Evolutionary conservation across 1,140 invertebrate species (phyloP), one percentile per base, ranked within the genome.

Genomic region (Asobara japonica): DNA sequence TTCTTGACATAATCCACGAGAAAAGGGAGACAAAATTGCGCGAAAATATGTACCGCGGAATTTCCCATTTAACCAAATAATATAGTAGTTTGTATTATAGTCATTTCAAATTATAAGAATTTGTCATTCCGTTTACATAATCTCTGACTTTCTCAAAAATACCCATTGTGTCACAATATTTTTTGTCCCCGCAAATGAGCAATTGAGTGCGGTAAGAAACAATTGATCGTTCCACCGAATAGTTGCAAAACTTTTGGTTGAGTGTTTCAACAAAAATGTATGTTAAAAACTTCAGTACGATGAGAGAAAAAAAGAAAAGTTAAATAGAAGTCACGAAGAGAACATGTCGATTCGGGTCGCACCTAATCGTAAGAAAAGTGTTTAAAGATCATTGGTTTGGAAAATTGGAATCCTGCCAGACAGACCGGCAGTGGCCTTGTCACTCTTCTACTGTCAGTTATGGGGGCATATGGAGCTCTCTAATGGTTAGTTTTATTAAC

Each of bases 311-410:
- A 13, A 3, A 72, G 38, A 10, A 4, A 33, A 13, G 60, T 51
- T 11, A 22, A 66, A 56, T 22, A 66, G 25, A 16, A 45, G 51
- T 48, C 29, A 29, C 61, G 41, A 30, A 60, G 29, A 18, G 60
- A 61, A 65, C 33, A 30, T 68, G 48, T 67, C 64, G 38, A 71
- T 74, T 51, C 38, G 22, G 73, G 73, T 74, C 69, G 62, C 69
- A 74, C 66, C 64, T 74, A 74, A 74, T 74, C 69, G 69, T 41
- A 71, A 69, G 69, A 74, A 74, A 72, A 74, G 60, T 74, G 73
- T 74, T 74, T 72, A 69, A 72, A 72, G 69, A 72, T 72, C 73
- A 74, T 74, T 74, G 73, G 73, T 74, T 74, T 69, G 73, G 73
- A 74, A 74, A 74, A 74, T 74, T 74, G 73, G 66, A 72, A 74